phyloP scores from a whole-genome alignment of 2,113 vertebrate species.

The Candoia aspera region DNA sequence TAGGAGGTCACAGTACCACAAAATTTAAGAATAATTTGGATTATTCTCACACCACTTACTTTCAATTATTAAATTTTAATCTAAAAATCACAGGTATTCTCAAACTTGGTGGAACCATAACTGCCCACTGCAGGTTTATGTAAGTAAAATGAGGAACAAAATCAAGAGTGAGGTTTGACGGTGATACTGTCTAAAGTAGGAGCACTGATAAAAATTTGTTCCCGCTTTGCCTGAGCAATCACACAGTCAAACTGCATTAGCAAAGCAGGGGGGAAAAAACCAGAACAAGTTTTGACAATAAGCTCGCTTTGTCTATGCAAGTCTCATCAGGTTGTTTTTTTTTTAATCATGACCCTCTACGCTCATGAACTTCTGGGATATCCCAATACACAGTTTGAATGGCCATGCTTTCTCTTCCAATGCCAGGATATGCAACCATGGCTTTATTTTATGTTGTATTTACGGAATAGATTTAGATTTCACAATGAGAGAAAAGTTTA shows the following conservation, averaged over 20 bases:
- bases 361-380: background rate
- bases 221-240: background rate
- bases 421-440: background rate
- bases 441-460: background rate
- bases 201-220: background rate
- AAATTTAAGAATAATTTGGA: background rate
- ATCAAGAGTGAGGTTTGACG: background rate
- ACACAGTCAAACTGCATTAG: background rate
- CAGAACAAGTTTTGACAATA: background rate
- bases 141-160: background rate
- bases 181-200: background rate
- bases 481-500: background rate
- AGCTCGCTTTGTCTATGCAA: background rate
- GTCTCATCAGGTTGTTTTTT: background rate
- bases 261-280: background rate
- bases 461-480: background rate
- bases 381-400: background rate
- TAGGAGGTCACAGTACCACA: background rate
- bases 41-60: background rate
- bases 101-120: background rate
- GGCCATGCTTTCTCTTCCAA: background rate
- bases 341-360: background rate
- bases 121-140: background rate
- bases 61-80: background rate
- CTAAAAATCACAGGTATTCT: background rate